Conservation (phyloP, 2,797 vertebrate genomes). For the Myoxocephalus aenaeus region DNA sequence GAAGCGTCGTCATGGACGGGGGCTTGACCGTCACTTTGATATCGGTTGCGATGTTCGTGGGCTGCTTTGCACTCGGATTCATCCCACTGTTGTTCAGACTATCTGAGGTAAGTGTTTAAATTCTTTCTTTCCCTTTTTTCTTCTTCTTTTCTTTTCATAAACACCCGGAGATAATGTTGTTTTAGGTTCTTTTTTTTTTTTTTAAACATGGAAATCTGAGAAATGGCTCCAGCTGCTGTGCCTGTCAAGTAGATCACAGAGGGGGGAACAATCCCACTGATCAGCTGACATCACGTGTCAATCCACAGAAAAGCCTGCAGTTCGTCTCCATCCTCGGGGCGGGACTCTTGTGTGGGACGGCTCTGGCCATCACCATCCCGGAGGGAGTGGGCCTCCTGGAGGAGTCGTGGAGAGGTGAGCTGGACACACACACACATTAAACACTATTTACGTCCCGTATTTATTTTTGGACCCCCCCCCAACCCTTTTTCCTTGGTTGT, state of each 20-base stretch:
- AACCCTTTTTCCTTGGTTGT: neutral
- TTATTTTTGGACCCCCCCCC: too few species aligned
- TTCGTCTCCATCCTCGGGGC: constrained; percentile 83
- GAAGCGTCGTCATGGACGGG: constrained; percentile 80
- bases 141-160: neutral
- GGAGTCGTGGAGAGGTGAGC: constrained; percentile 69
- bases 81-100: constrained; percentile 83
- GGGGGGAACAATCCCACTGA: neutral
- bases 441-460: neutral
- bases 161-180: neutral
- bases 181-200: neutral
- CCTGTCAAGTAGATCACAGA: neutral
- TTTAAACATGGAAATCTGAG: neutral
- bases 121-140: neutral
- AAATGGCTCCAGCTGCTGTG: neutral
- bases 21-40: constrained; percentile 79
- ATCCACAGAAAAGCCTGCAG: constrained; percentile 79
- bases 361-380: constrained; percentile 82
- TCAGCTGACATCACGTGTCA: constrained; percentile 31
- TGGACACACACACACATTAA: neutral
- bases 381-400: constrained; percentile 83
- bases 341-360: constrained; percentile 81
- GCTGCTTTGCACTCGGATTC: constrained; percentile 84
- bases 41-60: constrained; percentile 86
- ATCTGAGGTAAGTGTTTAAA: constrained; percentile 79